A percentile compares a stretch with the other conserved stretches of the same genome.
Conservation (phyloP, 2,888 invertebrate species). For the Agonopterix subpropinquella region DNA sequence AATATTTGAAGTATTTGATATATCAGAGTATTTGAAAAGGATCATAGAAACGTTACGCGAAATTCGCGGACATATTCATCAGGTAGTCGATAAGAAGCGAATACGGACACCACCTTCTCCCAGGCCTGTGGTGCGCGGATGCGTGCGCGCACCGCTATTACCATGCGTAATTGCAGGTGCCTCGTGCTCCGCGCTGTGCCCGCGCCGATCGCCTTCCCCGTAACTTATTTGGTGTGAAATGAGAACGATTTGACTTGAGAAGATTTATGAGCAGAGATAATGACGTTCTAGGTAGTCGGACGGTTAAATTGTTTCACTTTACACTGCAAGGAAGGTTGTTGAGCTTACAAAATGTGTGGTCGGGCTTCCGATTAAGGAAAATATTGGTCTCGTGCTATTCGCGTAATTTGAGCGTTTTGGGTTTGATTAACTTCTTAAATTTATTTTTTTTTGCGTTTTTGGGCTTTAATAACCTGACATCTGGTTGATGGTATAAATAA, state of each 20-base stretch:
- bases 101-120: not conserved
- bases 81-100: not conserved
- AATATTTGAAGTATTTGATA: too few relatives aligned
- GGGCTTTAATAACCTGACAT: not conserved
- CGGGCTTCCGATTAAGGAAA: not conserved
- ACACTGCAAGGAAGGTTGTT: not conserved
- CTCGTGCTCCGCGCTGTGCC: constrained; percentile 19
- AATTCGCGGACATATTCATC: not conserved
- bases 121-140: constrained; percentile 9
- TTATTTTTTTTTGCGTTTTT: not conserved
- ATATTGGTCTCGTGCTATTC: not conserved
- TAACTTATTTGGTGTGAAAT: constrained; percentile 70
- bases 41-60: not conserved
- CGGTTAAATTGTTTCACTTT: constrained; percentile 23
- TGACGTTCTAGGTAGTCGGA: constrained; percentile 33
- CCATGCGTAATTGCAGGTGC: constrained; percentile 48
- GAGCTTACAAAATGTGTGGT: constrained; percentile 3
- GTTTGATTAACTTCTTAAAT: not conserved
- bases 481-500: too few relatives aligned
- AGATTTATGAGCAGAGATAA: constrained; percentile 57
- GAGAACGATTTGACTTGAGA: constrained; percentile 55
- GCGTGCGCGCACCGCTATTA: constrained; percentile 33
- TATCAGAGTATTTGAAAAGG: too few relatives aligned
- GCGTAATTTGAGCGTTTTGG: not conserved
- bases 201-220: constrained; percentile 22